These are phyloP conservation scores for Zeuzera pyrina DNA, from an alignment of 2,888 invertebrate species.

Conservation along the genomic window DNA sequence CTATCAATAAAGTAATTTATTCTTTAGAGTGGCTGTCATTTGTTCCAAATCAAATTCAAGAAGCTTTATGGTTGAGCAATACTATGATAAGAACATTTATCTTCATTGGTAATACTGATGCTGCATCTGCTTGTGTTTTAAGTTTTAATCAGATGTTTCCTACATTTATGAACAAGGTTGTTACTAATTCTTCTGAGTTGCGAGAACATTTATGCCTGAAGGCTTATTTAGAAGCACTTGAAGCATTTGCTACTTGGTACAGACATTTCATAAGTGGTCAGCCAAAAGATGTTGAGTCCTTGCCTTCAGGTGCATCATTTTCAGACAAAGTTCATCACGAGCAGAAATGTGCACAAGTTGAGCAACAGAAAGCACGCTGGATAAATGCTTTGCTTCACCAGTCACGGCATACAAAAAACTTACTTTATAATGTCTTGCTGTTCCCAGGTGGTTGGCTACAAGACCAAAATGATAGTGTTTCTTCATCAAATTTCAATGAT, in stretches of 20 bases:
- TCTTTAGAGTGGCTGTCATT: constrained; percentile 91
- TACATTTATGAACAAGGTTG: constrained; percentile 45
- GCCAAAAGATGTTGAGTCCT: constrained; percentile 78
- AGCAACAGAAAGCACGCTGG: constrained; percentile 86
- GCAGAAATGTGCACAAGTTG: constrained; percentile 85
- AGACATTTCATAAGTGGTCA: constrained; percentile 85
- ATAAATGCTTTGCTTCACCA: constrained; percentile 79
- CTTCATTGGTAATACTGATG: constrained; percentile 85
- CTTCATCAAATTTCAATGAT: constrained; percentile 54
- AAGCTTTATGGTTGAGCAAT: constrained; percentile 91
- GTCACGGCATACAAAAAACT: constrained; percentile 82
- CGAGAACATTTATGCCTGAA: constrained; percentile 91
- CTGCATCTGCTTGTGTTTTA: constrained; percentile 81
- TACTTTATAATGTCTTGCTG: constrained; percentile 87
- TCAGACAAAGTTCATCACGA: constrained; percentile 92
- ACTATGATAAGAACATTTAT: constrained; percentile 89
- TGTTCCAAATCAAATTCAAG: constrained; percentile 82
- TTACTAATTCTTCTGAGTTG: constrained; percentile 60
- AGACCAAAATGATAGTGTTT: constrained; percentile 75
- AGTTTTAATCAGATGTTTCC: constrained; percentile 51
- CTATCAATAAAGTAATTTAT: constrained; percentile 52
- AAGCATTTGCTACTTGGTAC: constrained; percentile 93
- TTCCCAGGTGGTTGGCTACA: constrained; percentile 95
- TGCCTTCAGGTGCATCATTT: constrained; percentile 78
- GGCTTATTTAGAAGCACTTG: constrained; percentile 89